Conservation (phyloP, 2,888 invertebrate genomes). For the Urechis unicinctus region DNA sequence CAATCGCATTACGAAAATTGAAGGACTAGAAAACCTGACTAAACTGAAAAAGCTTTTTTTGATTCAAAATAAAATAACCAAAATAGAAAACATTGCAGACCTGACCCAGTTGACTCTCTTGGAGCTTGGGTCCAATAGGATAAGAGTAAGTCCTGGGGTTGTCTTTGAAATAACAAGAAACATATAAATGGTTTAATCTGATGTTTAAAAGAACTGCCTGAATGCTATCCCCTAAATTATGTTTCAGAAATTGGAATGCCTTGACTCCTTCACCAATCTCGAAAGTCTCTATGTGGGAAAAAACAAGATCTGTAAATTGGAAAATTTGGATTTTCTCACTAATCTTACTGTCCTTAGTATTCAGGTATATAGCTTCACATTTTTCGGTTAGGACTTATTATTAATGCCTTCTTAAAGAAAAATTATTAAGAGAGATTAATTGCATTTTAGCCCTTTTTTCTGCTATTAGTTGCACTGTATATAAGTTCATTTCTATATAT, state of each 20-base stretch:
- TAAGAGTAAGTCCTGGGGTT: slow-evolving; percentile 58
- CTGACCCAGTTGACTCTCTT: slow-evolving; percentile 73
- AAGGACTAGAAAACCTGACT: slow-evolving; percentile 68
- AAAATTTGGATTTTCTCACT: slow-evolving; percentile 68
- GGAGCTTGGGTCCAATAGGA: slow-evolving; percentile 88
- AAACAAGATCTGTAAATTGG: slow-evolving; percentile 85
- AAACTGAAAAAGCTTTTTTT: slow-evolving; percentile 79
- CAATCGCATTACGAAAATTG: slow-evolving; percentile 82
- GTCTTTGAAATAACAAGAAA: no score
- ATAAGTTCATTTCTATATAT: background rate
- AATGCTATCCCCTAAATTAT: no score
- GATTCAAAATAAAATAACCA: slow-evolving; percentile 79
- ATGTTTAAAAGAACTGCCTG: no score
- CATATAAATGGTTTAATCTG: no score
- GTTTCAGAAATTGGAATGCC: slow-evolving; percentile 73
- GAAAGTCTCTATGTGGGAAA: slow-evolving; percentile 82
- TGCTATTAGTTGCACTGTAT: background rate
- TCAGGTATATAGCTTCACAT: slow-evolving; percentile 64
- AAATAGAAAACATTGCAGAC: slow-evolving; percentile 80
- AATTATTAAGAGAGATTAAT: background rate
- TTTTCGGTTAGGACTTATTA: no score
- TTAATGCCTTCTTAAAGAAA: no score
- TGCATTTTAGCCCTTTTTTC: background rate
- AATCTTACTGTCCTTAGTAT: slow-evolving; percentile 76
- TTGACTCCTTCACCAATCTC: slow-evolving; percentile 69